These are phyloP conservation scores for Meloe dianella DNA, from an alignment of 2,888 invertebrate genomes.

Conservation along the genomic window DNA sequence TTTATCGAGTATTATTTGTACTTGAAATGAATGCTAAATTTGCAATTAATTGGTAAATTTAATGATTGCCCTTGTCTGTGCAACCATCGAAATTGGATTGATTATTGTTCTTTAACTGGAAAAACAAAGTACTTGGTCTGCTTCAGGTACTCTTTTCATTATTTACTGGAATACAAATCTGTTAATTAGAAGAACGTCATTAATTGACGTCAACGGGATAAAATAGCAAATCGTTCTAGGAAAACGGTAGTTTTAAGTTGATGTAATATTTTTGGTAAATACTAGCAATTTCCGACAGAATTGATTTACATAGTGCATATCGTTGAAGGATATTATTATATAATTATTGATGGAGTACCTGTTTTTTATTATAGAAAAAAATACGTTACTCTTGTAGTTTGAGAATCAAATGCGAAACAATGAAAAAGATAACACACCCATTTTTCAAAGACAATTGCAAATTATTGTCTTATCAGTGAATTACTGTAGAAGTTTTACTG, in stretches of 20 bases:
- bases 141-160: background rate
- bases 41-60: background rate
- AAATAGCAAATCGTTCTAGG: background rate
- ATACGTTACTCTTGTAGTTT: no score
- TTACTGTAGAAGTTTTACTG: background rate
- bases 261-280: no score
- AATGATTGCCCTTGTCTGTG: constrained; percentile 8
- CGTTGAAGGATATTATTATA: background rate
- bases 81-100: background rate
- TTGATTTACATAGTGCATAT: background rate
- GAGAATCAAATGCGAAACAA: no score
- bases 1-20: background rate
- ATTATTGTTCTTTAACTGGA: background rate
- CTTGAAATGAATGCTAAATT: constrained; percentile 9
- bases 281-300: background rate
- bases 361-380: no score
- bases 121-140: background rate
- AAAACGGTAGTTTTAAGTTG: no score
- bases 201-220: background rate
- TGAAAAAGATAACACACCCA: no score
- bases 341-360: no score
- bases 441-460: background rate
- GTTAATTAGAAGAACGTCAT: background rate
- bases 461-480: background rate
- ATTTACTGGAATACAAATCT: background rate